Base-by-base conservation (phyloP, 2,888 invertebrate genomes). In the Athetis lepigone region DNA sequence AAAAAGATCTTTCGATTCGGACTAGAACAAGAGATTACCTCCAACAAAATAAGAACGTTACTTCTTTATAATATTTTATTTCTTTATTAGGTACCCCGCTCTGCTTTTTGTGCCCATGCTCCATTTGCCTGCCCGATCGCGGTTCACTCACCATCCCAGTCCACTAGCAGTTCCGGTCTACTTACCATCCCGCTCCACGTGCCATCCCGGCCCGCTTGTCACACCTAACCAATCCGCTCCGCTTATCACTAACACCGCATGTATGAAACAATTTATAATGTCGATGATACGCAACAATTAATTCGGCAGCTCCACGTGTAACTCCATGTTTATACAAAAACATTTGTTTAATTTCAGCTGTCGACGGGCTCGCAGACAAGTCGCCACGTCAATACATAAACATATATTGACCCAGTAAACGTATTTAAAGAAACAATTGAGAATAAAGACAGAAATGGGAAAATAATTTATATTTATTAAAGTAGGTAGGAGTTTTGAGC, bases 241-340 rank as follows among this genome's bases (percentile, higher is more conserved):
- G 6, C 6, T 4, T 25, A 6, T 25, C 25, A 25, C 9, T 27
- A 8, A 5, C 18, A 23, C n/a, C 9, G 4, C 39, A 11, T n/a
- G 11, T 11, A 1, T 9, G 9, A 7, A 3, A 33, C 29, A 29
- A 29, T 33, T 13, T 13, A 11, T 13, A 2, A 5, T 11, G 5
- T 13, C 21, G 11, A 43, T 67, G 36, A 68, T 19, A 37, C 13
- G 58, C 21, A 8, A 37, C 3, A 63, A 71, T 68, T 43, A 49
- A 69, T 69, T 69, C 69, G 36, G 21, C 2, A 6, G 2, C 9
- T 56, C 33, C 69, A 73, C 69, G 70, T 70, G 74, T 70, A 54
- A 45, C 23, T 37, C 11, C n/a, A n/a, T 47, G 57, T 46, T 52
- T 66, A 61, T 69, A 58, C 69, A 18, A 29, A 61, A 68, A 56